Evolutionary conservation across 1,140 invertebrate species (phyloP), one percentile per base, ranked within the genome.

Genomic region (Chironomus tepperi): DNA sequence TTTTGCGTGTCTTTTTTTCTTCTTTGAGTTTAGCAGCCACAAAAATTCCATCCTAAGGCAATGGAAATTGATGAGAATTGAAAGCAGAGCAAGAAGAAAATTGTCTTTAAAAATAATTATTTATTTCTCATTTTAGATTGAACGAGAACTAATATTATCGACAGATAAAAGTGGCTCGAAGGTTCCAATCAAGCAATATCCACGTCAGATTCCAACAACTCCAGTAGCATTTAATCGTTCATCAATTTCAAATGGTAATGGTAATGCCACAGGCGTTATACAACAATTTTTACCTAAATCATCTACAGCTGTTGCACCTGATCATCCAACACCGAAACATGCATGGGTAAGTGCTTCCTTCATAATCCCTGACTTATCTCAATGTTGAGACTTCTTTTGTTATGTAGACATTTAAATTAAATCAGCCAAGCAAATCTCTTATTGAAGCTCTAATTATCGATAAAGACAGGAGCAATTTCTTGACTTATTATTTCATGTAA

Each of bases 141-240:
- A 92, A 83, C 85, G 89, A 9, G 89, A 91, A 81, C 87, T 90
- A 75, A 87, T 90, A 16, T 80, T 91, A 57, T 88, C 88, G 1
- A 89, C 86, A 73, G 85, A 85, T 0, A 90, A 91, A 79, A 91
- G 91, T 79, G 90, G 88, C 79, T 89, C 89, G 15, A 92, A 91
- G 81, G 90, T 91, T 74, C 89, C 89, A 2, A 89, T 91, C 75
- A 84, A 91, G 72, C 87, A 90, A 78, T 89, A 92, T 76, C 89
- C 89, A 77, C 88, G 89, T 78, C 65, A 70, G 19, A 57, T 57
- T 57, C 47, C 47, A 57, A 57, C 47, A 57, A 89, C 89, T 79
- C 82, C 86, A 75, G 84, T 79, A 43, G 81, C 84, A 74, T 83
- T 85, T 77, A 84, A 85, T 76, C 65, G 73, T 43, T 70, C 65